Conservation (phyloP, 2,113 vertebrate species). For the Ptilonorhynchus violaceus region DNA sequence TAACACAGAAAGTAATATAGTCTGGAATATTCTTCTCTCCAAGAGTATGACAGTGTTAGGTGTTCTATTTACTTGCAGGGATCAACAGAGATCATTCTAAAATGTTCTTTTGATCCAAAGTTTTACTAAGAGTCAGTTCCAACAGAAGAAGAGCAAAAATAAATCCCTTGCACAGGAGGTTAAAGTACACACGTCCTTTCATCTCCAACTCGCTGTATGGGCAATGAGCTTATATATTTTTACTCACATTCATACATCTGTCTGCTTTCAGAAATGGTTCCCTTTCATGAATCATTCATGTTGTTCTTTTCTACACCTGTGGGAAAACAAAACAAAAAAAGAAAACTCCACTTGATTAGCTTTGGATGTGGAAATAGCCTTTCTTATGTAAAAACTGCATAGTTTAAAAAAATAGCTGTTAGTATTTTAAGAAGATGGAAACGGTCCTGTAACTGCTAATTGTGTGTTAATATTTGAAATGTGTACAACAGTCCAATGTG, state of each 20-base stretch:
- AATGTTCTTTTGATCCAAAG: not conserved
- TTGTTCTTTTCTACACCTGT: not conserved
- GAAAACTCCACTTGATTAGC: not conserved
- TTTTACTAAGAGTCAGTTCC: not conserved
- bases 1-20: not conserved
- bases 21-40: not conserved
- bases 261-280: not conserved
- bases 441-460: not conserved
- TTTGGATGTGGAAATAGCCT: not conserved
- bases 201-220: not conserved
- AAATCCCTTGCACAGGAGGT: not conserved
- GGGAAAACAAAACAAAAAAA: not conserved
- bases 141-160: not conserved
- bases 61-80: not conserved
- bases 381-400: not conserved
- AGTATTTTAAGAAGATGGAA: not conserved
- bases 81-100: not conserved
- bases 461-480: not conserved
- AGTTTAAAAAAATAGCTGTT: not conserved
- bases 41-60: not conserved
- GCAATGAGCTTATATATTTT: not conserved
- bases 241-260: not conserved
- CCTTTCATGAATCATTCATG: not conserved
- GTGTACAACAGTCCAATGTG: not conserved
- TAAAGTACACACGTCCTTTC: not conserved